Evolutionary conservation across 2,888 invertebrate genomes (phyloP), one percentile per base, ranked within the genome.

Genomic region (Cistogaster globosa): DNA sequence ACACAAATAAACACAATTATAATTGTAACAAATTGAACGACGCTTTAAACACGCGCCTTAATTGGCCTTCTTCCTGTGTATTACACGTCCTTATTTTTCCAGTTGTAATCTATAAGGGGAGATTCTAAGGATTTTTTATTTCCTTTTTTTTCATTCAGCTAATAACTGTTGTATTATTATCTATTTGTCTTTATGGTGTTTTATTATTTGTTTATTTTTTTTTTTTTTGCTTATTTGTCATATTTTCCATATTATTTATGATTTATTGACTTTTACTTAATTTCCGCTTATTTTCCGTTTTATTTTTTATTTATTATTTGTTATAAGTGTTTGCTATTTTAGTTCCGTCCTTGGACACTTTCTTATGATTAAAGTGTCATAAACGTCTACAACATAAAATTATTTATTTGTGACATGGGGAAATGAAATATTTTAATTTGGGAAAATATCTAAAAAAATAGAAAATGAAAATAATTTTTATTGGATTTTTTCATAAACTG

Each of bases 21-120:
- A 91, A 92, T 91, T 92, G 92, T 90, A 90, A 90, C 91, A 92
- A 92, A 92, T 90, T 92, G 92, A 91, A 91, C 92, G 92, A 69
- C 91, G 92, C 87, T 90, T 87, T 76, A 77, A 90, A 88, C 92
- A 92, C 92, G 91, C 92, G 92, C 85, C 91, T 87, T 88, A 90
- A 91, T 80, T 83, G 86, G 75, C 71, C 77, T 75, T 86, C 83
- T 86, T 71, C 80, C 86, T 81, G 77, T 77, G n/a, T 81, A 32
- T 57, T 36, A 53, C 69, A 79, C 63, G 53, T 79, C 71, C 67
- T 83, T 78, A 26, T 63, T 69, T 20, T 14, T 0, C 36, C 16
- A 11, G 11, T 69, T 69, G 18, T 42, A 26, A 16, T 65, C 22
- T 72, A 53, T 22, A 18, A 58, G 60, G 86, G 81, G 57, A 78